Evolutionary conservation across 2,113 vertebrate genomes (phyloP).

Genomic region (Zosterops japonicus): DNA sequence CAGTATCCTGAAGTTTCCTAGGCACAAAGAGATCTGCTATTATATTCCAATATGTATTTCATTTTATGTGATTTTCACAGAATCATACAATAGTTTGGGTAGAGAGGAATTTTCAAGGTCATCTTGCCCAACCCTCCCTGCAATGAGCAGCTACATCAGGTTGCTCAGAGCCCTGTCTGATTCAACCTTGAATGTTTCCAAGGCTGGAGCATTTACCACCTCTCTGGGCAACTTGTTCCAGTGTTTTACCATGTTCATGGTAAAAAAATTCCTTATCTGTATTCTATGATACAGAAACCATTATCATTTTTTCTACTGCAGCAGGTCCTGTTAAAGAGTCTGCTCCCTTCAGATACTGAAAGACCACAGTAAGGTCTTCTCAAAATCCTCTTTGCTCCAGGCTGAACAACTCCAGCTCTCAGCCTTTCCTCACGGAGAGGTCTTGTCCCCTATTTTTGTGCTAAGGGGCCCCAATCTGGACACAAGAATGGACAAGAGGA

Average conservation of each 20-base stretch:
- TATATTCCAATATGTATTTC: neutral
- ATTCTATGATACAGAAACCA: neutral
- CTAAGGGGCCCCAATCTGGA: neutral
- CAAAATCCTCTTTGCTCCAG: neutral
- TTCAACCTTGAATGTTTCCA: neutral
- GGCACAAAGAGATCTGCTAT: neutral
- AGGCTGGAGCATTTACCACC: neutral
- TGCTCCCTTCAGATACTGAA: neutral
- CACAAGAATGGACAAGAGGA: neutral
- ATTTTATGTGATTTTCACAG: neutral
- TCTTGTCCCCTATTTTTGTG: no score
- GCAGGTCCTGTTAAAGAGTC: neutral
- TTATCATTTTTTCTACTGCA: neutral
- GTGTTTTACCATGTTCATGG: neutral
- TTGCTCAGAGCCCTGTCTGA: neutral
- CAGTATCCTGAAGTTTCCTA: neutral
- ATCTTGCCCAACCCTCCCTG: neutral
- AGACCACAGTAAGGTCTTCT: neutral
- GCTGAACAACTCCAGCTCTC: neutral
- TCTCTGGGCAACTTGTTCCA: neutral
- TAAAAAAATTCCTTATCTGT: neutral
- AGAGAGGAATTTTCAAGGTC: neutral
- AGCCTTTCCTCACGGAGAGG: neutral
- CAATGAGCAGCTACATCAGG: neutral
- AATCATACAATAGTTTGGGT: neutral